phyloP scores from a whole-genome alignment of 2,797 vertebrate species.

The Brachymystax lenok region DNA sequence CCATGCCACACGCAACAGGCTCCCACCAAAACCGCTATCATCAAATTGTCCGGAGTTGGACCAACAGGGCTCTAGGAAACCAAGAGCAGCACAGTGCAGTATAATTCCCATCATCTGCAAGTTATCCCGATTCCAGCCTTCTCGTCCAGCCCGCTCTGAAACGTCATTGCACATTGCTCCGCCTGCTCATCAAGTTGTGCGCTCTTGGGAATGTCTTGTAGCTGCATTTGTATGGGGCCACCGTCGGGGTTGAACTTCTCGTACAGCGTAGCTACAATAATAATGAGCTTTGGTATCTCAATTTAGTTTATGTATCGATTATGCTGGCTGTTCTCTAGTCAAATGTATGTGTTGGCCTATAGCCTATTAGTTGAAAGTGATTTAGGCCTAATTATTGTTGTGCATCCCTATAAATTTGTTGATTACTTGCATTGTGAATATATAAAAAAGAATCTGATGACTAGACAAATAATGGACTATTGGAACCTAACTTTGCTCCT shows the following conservation, averaged over 20 bases:
- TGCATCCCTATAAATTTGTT: neutral
- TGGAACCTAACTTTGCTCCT: too few relatives aligned
- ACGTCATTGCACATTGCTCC: slow-evolving; percentile 68
- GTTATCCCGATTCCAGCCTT: slow-evolving; percentile 51
- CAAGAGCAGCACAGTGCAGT: slow-evolving; percentile 44
- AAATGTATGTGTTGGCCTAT: neutral
- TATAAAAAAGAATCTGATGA: too few relatives aligned
- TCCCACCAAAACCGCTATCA: slow-evolving; percentile 41
- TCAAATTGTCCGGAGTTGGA: slow-evolving; percentile 55
- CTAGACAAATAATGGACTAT: too few relatives aligned
- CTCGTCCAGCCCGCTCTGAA: slow-evolving; percentile 63
- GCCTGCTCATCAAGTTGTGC: slow-evolving; percentile 39
- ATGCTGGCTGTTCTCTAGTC: neutral
- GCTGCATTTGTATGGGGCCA: neutral
- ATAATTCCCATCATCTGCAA: slow-evolving; percentile 58
- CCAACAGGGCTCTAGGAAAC: slow-evolving; percentile 39
- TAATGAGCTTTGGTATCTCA: neutral
- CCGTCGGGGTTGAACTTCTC: neutral
- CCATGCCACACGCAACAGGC: slow-evolving; percentile 77
- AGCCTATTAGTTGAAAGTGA: neutral
- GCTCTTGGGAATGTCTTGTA: neutral
- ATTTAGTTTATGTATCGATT: neutral
- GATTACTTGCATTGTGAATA: neutral
- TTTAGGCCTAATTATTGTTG: neutral
- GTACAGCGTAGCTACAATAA: neutral